Percentiles rank a stretch among this genome's conserved stretches.
These are phyloP conservation scores for Timema podura DNA, from an alignment of 2,888 invertebrate genomes.

Conservation along the genomic window DNA sequence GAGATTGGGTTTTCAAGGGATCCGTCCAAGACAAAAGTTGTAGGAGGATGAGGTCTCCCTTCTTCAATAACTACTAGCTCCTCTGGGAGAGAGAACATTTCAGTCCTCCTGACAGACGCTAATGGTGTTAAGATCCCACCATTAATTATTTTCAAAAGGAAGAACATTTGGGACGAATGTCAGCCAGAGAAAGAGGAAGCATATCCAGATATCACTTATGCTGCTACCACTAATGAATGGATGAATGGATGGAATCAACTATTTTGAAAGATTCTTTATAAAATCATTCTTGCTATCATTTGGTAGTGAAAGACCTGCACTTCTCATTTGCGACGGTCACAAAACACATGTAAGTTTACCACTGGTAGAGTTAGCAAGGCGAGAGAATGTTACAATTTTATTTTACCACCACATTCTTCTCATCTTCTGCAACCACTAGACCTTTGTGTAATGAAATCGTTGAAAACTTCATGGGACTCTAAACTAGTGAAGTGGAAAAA, in stretches of 20 bases:
- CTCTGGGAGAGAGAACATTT: slow-evolving; percentile 39
- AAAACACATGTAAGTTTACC: background rate
- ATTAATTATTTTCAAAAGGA: slow-evolving; percentile 38
- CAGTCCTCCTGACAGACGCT: slow-evolving; percentile 35
- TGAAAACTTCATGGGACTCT: background rate
- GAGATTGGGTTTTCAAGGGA: slow-evolving; percentile 35
- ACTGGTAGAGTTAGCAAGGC: background rate
- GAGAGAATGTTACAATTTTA: background rate
- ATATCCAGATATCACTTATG: no score
- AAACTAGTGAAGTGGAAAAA: background rate
- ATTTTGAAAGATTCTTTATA: no score
- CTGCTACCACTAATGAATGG: no score
- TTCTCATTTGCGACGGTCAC: background rate
- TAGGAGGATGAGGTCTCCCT: slow-evolving; percentile 30
- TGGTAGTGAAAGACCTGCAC: no score
- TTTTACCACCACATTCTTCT: background rate
- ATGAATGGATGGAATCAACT: no score
- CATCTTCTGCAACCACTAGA: background rate
- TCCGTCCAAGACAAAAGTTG: slow-evolving; percentile 33
- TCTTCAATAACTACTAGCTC: slow-evolving; percentile 34
- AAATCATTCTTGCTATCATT: no score
- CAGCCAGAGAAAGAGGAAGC: no score
- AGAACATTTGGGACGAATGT: no score
- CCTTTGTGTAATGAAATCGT: background rate
- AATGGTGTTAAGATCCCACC: slow-evolving; percentile 39